Percentiles rank a stretch among this genome's conserved stretches.
These are phyloP conservation scores for Gymnogyps californianus DNA, from an alignment of 2,113 vertebrate species.

Conservation along the genomic window DNA sequence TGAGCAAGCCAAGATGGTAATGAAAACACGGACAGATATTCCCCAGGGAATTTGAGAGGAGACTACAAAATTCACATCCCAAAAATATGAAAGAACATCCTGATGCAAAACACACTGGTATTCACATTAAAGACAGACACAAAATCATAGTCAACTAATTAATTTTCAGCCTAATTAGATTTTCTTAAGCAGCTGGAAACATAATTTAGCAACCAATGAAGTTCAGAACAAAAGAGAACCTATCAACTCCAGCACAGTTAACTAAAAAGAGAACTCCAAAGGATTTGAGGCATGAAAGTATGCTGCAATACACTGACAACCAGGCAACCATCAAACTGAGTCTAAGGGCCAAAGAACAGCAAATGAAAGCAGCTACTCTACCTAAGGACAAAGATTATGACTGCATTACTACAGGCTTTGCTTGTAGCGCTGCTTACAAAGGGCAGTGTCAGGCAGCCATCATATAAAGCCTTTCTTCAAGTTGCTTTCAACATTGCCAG, in stretches of 20 bases:
- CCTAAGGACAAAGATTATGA: background rate
- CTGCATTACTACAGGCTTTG: background rate
- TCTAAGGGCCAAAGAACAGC: background rate
- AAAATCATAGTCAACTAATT: background rate
- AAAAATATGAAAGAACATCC: background rate
- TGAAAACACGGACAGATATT: background rate
- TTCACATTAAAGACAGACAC: background rate
- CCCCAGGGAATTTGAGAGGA: background rate
- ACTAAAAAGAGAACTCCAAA: background rate
- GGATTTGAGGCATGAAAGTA: background rate
- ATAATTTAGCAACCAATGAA: background rate
- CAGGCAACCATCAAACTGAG: background rate
- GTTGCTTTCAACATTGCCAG: background rate
- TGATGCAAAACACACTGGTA: background rate
- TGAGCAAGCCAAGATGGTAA: background rate
- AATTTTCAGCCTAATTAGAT: background rate
- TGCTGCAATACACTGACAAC: background rate
- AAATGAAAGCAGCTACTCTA: background rate
- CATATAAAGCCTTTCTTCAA: background rate
- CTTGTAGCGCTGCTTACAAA: background rate
- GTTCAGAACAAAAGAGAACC: background rate
- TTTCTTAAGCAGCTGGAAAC: slow-evolving; percentile 5
- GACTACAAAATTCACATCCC: background rate
- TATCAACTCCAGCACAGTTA: background rate
- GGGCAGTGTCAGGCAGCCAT: background rate